phyloP scores from a whole-genome alignment of 2,797 vertebrate species.

The Bradypodion pumilum region DNA sequence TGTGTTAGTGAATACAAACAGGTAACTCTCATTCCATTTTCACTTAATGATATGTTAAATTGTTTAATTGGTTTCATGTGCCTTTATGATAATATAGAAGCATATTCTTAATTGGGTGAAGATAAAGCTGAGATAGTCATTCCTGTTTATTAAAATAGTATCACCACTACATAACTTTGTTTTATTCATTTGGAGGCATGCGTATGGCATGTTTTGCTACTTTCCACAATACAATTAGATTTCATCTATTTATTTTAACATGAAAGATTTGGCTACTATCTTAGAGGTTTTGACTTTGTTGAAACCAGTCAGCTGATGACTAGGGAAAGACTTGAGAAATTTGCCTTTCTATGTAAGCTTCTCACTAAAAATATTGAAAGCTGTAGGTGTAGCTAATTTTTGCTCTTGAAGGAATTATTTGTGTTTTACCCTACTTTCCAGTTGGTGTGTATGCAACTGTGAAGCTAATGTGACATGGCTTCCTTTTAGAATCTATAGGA shows the following conservation, averaged over 20 bases:
- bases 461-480: not conserved
- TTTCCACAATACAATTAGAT: not conserved
- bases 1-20: slow-evolving; percentile 97
- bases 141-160: not conserved
- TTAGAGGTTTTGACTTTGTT: not conserved
- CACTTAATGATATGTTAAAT: slow-evolving; percentile 1
- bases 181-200: not conserved
- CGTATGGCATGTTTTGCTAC: not conserved
- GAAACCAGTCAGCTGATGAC: not conserved
- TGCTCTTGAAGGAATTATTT: not conserved
- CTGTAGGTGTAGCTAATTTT: not conserved
- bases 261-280: not conserved
- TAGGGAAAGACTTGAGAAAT: not conserved
- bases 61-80: not conserved
- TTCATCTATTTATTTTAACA: not conserved
- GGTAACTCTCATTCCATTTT: slow-evolving; percentile 76
- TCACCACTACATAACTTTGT: not conserved
- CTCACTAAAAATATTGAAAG: not conserved
- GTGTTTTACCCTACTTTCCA: not conserved
- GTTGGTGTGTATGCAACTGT: not conserved
- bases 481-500: not conserved
- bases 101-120: not conserved
- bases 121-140: not conserved
- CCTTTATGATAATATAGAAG: not conserved
- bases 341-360: not conserved